Conservation (phyloP, 2,888 invertebrate species). For the Acanthosepion lycidas region DNA sequence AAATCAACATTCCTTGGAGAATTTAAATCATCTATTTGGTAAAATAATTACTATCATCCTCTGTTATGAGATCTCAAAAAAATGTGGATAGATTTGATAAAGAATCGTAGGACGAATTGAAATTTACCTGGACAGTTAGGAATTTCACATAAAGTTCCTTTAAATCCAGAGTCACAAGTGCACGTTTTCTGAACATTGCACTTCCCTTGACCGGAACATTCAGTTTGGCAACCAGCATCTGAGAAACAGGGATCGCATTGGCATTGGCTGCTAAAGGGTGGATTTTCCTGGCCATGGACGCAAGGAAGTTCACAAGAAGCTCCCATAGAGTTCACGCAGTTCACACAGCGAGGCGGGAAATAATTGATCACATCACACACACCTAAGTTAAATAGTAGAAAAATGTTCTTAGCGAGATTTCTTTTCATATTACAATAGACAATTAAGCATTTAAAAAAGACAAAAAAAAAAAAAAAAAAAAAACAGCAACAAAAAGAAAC, state of each 20-base stretch:
- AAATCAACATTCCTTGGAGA: no score
- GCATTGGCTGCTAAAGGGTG: conserved; percentile 57
- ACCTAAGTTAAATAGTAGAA: conserved; percentile 52
- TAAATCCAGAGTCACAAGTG: conserved; percentile 59
- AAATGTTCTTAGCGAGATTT: neutral
- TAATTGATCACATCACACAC: conserved; percentile 57
- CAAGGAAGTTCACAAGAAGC: conserved; percentile 60
- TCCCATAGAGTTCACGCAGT: conserved; percentile 63
- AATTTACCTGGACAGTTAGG: conserved; percentile 64
- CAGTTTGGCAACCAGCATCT: conserved; percentile 57
- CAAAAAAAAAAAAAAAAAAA: no score
- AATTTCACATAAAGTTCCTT: conserved; percentile 59
- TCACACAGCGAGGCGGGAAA: conserved; percentile 58
- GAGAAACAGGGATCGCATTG: conserved; percentile 62
- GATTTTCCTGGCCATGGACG: conserved; percentile 61
- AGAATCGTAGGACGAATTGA: neutral
- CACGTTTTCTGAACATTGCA: conserved; percentile 55
- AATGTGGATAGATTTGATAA: no score
- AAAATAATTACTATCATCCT: no score
- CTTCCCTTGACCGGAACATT: conserved; percentile 59
- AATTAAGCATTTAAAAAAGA: no score
- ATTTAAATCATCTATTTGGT: no score
- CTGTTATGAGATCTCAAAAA: no score
- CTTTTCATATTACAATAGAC: no score
- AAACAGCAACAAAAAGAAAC: no score